Evolutionary conservation across 2,113 vertebrate genomes (phyloP).

Genomic region (Rattus norvegicus): DNA sequence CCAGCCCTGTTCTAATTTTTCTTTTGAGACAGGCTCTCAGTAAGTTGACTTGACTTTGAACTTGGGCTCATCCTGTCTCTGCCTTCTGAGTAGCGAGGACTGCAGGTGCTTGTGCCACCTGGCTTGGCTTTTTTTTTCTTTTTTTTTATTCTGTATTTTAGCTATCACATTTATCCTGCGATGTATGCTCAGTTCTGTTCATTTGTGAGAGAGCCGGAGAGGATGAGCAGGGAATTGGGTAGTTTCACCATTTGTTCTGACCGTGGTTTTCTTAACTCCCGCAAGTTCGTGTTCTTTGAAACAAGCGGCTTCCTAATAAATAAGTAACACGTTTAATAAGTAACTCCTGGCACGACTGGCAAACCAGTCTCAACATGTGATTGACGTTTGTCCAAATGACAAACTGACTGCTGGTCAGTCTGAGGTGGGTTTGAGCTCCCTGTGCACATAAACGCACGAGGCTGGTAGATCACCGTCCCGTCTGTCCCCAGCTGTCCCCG

Average conservation of each 20-base stretch:
- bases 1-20: neutral
- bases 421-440: neutral
- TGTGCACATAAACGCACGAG: neutral
- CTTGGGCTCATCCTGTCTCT: neutral
- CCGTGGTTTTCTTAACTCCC: neutral
- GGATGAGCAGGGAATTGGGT: neutral
- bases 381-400: conserved; percentile 5
- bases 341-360: neutral
- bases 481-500: neutral
- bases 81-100: neutral
- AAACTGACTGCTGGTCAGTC: conserved; percentile 2
- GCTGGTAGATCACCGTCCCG: too few relatives aligned
- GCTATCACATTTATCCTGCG: neutral
- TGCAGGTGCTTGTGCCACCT: neutral
- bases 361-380: conserved; percentile 14
- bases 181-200: neutral
- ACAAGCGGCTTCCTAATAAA: conserved; percentile 20
- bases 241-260: neutral
- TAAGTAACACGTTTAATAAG: conserved; percentile 14
- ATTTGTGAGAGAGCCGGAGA: neutral
- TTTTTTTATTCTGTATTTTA: neutral
- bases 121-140: neutral
- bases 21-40: neutral
- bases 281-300: conserved; percentile 6
- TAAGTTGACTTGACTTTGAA: neutral